phyloP scores from a whole-genome alignment of 2,888 invertebrate genomes.

The Acrocera orbiculus region DNA sequence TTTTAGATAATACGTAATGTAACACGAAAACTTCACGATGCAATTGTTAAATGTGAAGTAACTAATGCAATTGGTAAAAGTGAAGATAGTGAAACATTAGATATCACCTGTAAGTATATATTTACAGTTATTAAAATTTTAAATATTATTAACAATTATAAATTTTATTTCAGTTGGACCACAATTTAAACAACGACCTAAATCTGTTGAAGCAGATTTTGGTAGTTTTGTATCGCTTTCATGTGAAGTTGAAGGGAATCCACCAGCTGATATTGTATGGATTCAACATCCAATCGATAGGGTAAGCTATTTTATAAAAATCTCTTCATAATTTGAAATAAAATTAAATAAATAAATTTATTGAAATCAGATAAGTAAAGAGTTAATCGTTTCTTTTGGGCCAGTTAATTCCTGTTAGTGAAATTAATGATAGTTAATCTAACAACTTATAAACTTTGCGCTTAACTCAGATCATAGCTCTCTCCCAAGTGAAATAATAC shows the following conservation, averaged over 20 bases:
- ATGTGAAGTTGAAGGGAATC: constrained; percentile 85
- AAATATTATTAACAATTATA: no score
- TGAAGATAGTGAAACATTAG: constrained; percentile 68
- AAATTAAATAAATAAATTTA: background rate
- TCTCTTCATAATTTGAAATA: no score
- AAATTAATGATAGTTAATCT: no score
- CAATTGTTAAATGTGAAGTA: constrained; percentile 78
- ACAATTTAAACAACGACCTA: constrained; percentile 55
- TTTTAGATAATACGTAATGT: constrained; percentile 55
- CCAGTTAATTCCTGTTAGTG: no score
- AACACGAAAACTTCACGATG: constrained; percentile 66
- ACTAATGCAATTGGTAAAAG: constrained; percentile 85
- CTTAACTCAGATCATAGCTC: no score
- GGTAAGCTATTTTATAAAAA: constrained; percentile 33
- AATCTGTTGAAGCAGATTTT: constrained; percentile 64
- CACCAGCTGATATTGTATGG: constrained; percentile 77
- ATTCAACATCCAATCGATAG: constrained; percentile 62
- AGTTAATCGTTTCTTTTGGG: background rate
- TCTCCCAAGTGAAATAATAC: no score
- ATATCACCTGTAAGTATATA: constrained; percentile 76
- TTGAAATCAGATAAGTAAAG: no score
- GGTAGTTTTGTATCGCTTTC: constrained; percentile 61
- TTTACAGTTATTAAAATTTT: constrained; percentile 1
- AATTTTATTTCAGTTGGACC: constrained; percentile 58
- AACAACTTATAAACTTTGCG: no score